Evolutionary conservation across 2,888 invertebrate genomes (phyloP), one percentile per base, ranked within the genome.

Genomic region (Chloroclystis v-ata): DNA sequence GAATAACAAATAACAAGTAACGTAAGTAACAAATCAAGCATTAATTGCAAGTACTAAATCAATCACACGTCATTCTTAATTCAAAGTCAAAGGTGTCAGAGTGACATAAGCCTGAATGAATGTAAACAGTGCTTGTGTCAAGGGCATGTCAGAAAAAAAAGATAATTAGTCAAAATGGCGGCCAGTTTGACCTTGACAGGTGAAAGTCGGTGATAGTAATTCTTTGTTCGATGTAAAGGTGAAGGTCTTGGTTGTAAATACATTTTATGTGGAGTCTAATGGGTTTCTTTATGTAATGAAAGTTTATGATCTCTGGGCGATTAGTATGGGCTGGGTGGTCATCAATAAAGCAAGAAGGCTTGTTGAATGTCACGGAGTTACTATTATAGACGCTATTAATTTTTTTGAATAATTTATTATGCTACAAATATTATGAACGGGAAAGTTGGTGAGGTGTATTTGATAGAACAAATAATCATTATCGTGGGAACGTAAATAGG

Each of bases 141-240:
- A 47, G 50, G 50, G 10, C 50, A 35, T 20, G 29, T 43, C 33
- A 38, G n/a, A n/a, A 20, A 25, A 43, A 38, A 42, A 43, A 37
- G 16, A 8, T 40, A 43, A 47, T 53, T 37, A 50, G 37, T 43
- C 42, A 47, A 51, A 28, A 51, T 47, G 51, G 40, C 47, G 30
- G 39, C 35, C 33, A 28, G 32, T 28, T 35, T 43, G 42, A 43
- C 51, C 52, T 47, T 49, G 52, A 37, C 28, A 29, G n/a, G 51
- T 47, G 51, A 55, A 52, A 55, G 54, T 40, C 39, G 44, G 30
- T 20, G 47, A 49, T 44, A 44, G 37, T 28, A 28, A 39, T 26
- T 43, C 25, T 42, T 25, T 37, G 43, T 42, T 32, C 41, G 25
- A 38, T 28, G 28, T 46, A 39, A 49, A 49, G 45, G 45, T 49